These are phyloP conservation scores for Dicaeum eximium DNA, from an alignment of 2,113 vertebrate genomes.

Conservation along the genomic window DNA sequence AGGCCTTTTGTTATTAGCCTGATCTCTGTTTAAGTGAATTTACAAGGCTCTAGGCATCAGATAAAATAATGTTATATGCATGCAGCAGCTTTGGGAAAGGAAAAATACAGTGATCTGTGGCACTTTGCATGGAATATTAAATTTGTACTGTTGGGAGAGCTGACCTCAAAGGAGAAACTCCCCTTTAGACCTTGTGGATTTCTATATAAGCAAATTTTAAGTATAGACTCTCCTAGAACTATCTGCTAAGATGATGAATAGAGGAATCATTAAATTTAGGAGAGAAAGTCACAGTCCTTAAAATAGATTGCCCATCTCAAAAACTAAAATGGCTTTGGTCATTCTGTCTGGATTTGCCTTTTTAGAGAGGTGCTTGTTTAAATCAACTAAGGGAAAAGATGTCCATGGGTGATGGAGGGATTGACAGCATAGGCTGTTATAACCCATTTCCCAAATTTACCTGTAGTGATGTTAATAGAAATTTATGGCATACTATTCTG, in stretches of 20 bases:
- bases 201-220: not conserved
- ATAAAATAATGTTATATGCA: not conserved
- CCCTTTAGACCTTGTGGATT: not conserved
- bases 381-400: not conserved
- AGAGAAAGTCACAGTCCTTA: not conserved
- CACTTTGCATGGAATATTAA: not conserved
- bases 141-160: not conserved
- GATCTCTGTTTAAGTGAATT: not conserved
- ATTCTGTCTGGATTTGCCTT: not conserved
- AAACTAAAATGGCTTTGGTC: not conserved
- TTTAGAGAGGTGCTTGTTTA: not conserved
- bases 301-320: not conserved
- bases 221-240: not conserved
- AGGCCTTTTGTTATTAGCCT: not conserved
- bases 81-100: not conserved
- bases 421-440: not conserved
- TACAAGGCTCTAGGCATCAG: not conserved
- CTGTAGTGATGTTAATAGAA: not conserved
- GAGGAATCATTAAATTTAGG: not conserved
- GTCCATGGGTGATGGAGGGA: not conserved
- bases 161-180: not conserved
- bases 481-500: not conserved
- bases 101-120: not conserved
- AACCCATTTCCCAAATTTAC: not conserved
- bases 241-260: not conserved